Conservation (phyloP, 2,797 vertebrate species). For the Botia kubotai region DNA sequence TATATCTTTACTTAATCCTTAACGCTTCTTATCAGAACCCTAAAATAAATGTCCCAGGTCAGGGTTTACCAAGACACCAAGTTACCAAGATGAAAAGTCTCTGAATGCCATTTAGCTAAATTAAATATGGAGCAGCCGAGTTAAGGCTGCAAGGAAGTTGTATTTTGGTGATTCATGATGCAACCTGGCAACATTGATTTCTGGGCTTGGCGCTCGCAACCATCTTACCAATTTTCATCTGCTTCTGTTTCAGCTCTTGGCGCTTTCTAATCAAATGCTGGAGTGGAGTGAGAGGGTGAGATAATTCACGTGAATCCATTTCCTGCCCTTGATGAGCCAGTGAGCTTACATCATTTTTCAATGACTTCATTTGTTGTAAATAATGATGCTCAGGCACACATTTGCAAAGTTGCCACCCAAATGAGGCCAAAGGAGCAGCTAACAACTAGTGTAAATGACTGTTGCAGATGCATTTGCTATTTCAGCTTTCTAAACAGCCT, state of each 20-base stretch:
- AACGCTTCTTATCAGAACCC: slow-evolving; percentile 31
- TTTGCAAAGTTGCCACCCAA: slow-evolving; percentile 42
- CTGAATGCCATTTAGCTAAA: slow-evolving; percentile 35
- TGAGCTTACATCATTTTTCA: slow-evolving; percentile 43
- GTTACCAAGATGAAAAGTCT: slow-evolving; percentile 35
- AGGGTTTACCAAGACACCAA: background rate
- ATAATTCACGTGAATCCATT: slow-evolving; percentile 29
- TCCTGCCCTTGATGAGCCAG: slow-evolving; percentile 37
- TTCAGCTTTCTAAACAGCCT: slow-evolving; percentile 44
- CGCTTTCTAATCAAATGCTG: slow-evolving; percentile 17
- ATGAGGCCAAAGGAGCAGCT: slow-evolving; percentile 43
- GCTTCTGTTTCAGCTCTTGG: slow-evolving; percentile 9
- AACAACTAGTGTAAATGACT: slow-evolving; percentile 33
- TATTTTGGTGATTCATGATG: slow-evolving; percentile 32
- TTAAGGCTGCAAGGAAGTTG: background rate
- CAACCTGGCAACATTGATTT: slow-evolving; percentile 9
- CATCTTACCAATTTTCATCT: slow-evolving; percentile 2
- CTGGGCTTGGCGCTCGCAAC: background rate
- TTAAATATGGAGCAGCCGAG: background rate
- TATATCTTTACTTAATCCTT: slow-evolving; percentile 12
- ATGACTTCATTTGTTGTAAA: slow-evolving; percentile 34
- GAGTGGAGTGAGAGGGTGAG: slow-evolving; percentile 14
- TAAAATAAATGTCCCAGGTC: slow-evolving; percentile 14
- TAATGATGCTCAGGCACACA: slow-evolving; percentile 45
- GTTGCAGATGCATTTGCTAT: slow-evolving; percentile 42